Base-by-base conservation (phyloP, 2,797 vertebrate species). In the Epinephelus awoara region DNA sequence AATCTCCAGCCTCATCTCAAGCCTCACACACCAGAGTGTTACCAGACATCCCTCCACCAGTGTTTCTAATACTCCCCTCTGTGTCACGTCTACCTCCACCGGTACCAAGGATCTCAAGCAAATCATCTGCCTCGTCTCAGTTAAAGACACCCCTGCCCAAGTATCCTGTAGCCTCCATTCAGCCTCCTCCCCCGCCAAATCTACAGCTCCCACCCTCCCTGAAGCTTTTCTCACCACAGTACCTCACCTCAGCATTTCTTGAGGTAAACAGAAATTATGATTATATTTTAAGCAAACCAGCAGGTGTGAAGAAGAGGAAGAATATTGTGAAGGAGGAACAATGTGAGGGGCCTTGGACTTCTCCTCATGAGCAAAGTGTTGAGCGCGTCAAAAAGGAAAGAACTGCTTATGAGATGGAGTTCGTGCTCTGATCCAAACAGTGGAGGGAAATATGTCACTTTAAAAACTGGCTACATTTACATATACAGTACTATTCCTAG, bases 321-420 rank as follows among this genome's bases (percentile, higher is more conserved):
- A 14, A 18, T 8, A 2, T 5, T 13, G 67, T 78, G 44, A 86
- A 85, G 51, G 72, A 75, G 55, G 72, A 89, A 15, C 50, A 4
- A 0, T 10, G 10, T 0, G 25, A 80, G 21, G 18, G n/a, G 8
- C 54, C 23, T 0, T 3, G 51, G 6, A 21, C 17, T 73, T 38
- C 44, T n/a, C 62, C 69, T 7, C 18, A 3, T 1, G 4, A 46
- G 29, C 17, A 15, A 52, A 44, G 4, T 0, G 0, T 34, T 5
- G 18, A 56, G 27, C 1, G 14, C 1, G 29, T 14, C 18, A 73
- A 58, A 75, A 72, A 61, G 3, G 74, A 75, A 52, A 79, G 72
- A 56, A 84, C 78, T 29, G 92, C 93, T 6, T 94, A 93, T 63
- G 93, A 94, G 66, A 72, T 94, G 21, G 92, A 95, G 52, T 62